Evolutionary conservation across 2,797 vertebrate species (phyloP).

Genomic region (Spheniscus humboldti): DNA sequence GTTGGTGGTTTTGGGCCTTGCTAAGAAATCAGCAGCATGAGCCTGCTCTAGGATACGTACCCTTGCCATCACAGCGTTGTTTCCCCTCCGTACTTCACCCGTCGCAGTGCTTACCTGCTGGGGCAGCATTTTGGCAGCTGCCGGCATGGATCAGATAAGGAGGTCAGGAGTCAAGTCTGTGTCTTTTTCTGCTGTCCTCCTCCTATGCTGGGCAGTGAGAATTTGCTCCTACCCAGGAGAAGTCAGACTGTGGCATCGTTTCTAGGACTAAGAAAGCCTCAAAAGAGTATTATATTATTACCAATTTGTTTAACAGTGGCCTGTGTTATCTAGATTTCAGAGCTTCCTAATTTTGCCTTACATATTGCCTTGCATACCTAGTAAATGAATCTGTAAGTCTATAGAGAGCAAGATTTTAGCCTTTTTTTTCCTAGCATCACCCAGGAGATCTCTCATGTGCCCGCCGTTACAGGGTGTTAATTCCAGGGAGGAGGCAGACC

Average conservation of each 20-base stretch:
- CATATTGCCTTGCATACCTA: background rate
- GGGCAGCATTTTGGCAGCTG: background rate
- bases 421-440: background rate
- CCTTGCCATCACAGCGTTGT: background rate
- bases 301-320: background rate
- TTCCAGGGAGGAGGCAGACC: background rate
- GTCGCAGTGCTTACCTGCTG: background rate
- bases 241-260: background rate
- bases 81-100: background rate
- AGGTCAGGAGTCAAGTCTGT: background rate
- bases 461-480: background rate
- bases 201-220: background rate
- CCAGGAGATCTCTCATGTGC: background rate
- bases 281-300: background rate
- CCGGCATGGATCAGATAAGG: background rate
- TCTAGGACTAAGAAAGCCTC: background rate
- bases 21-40: background rate
- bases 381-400: background rate
- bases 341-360: background rate
- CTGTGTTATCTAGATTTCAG: background rate
- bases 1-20: background rate
- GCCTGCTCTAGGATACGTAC: fast-evolving
- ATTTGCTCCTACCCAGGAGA: background rate
- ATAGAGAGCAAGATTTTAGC: background rate
- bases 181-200: background rate